Evolutionary conservation across 2,113 vertebrate species (phyloP).

Genomic region (Saccopteryx bilineata): DNA sequence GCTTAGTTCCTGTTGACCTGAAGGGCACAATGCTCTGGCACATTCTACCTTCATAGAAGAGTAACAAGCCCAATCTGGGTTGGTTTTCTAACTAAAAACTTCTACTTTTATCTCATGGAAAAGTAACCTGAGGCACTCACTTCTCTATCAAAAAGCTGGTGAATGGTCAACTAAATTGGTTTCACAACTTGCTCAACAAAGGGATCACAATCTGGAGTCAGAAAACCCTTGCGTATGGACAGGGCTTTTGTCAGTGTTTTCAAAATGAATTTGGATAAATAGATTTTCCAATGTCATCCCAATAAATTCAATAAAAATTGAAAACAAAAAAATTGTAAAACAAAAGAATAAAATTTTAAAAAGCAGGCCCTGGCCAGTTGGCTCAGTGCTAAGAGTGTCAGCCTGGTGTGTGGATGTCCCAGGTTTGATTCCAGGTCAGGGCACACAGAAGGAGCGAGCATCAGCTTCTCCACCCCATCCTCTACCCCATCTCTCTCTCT

Average conservation of each 20-base stretch:
- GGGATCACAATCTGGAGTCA: not conserved
- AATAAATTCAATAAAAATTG: not conserved
- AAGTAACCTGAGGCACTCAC: not conserved
- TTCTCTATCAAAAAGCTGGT: conserved; percentile 11
- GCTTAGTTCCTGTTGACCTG: conserved; percentile 77
- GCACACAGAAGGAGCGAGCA: too few relatives aligned
- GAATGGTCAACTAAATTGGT: not conserved
- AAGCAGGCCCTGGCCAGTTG: not conserved
- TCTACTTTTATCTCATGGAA: conserved; percentile 10
- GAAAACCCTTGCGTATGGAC: not conserved
- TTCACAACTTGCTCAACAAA: not conserved
- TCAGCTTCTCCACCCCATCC: too few relatives aligned
- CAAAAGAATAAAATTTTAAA: not conserved
- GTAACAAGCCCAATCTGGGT: not conserved
- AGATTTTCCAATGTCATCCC: not conserved
- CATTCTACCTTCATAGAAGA: not conserved
- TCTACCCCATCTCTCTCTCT: too few relatives aligned
- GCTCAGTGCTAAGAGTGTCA: too few relatives aligned
- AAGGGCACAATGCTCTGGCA: conserved; percentile 63
- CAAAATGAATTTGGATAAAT: not conserved
- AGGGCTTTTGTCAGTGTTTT: not conserved
- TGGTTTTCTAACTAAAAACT: conserved; percentile 62
- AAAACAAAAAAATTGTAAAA: not conserved
- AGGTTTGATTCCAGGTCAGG: too few relatives aligned
- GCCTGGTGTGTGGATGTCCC: too few relatives aligned